Evolutionary conservation across 2,797 vertebrate species (phyloP).

Genomic region (Sorex maritimensis): DNA sequence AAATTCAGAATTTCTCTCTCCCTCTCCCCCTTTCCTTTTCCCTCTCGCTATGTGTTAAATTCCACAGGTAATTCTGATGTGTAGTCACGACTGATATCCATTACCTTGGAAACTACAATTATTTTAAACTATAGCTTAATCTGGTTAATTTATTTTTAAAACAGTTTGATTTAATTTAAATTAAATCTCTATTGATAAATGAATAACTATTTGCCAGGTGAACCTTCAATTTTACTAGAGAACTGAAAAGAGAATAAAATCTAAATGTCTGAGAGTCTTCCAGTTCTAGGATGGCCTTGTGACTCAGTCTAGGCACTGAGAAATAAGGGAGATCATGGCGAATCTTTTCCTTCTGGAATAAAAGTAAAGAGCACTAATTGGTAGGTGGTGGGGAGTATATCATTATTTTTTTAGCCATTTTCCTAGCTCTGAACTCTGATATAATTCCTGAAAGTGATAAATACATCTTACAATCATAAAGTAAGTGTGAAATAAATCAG

Average conservation of each 20-base stretch:
- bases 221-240: constrained; percentile 51
- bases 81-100: constrained; percentile 21
- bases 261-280: constrained; percentile 45
- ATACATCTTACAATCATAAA: constrained; percentile 8
- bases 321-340: not conserved
- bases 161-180: constrained; percentile 62
- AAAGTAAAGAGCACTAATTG: not conserved
- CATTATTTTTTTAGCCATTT: too few species aligned
- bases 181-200: constrained; percentile 53
- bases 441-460: constrained; percentile 8
- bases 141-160: constrained; percentile 62
- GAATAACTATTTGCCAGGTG: constrained; percentile 49
- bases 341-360: constrained; percentile 40
- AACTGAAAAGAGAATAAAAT: constrained; percentile 42
- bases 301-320: constrained; percentile 2
- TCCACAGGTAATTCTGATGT: constrained; percentile 27
- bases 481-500: not conserved
- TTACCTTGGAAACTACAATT: constrained; percentile 20
- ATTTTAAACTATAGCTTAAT: constrained; percentile 66
- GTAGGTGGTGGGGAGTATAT: not conserved
- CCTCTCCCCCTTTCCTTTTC: too few species aligned
- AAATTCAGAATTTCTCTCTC: constrained; percentile 58
- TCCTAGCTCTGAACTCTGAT: constrained; percentile 40
- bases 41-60: not conserved
- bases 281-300: not conserved